A percentile compares a stretch with the other conserved stretches of the same genome.
Evolutionary conservation across 2,888 invertebrate species (phyloP).

Genomic region (Nomada ruficornis): DNA sequence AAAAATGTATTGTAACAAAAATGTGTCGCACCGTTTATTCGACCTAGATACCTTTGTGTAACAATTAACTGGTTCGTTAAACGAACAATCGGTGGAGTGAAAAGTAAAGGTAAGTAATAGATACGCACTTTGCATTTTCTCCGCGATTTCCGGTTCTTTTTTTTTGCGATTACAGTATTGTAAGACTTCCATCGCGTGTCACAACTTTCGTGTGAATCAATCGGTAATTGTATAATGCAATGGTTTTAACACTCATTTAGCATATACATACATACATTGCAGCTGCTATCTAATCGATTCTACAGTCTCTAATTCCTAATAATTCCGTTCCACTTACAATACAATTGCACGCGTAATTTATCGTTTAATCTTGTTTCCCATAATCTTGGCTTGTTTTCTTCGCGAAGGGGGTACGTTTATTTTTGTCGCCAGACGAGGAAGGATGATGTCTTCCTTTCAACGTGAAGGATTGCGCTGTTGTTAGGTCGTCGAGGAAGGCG

Average conservation of each 20-base stretch:
- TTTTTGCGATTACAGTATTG: not conserved
- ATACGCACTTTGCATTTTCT: not conserved
- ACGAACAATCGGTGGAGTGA: no score
- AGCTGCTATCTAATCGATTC: no score
- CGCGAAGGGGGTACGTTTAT: no score
- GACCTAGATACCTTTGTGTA: not conserved
- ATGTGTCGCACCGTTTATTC: constrained; percentile 8
- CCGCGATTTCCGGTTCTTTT: not conserved
- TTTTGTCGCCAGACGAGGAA: no score
- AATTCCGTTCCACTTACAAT: no score
- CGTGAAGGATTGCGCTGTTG: not conserved
- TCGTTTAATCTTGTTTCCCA: no score
- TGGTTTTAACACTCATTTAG: no score
- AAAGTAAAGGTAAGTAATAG: constrained; percentile 36
- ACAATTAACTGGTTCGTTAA: no score
- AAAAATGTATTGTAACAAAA: constrained; percentile 60
- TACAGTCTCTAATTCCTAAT: no score
- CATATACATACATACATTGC: no score
- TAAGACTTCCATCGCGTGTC: not conserved
- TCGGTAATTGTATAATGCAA: not conserved
- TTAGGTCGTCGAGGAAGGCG: not conserved
- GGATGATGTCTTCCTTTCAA: not conserved
- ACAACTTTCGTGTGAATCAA: constrained; percentile 5
- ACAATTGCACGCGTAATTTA: no score
- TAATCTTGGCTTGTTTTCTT: no score